Conservation (phyloP, 2,888 invertebrate species). For the Nemapogon koenigi region DNA sequence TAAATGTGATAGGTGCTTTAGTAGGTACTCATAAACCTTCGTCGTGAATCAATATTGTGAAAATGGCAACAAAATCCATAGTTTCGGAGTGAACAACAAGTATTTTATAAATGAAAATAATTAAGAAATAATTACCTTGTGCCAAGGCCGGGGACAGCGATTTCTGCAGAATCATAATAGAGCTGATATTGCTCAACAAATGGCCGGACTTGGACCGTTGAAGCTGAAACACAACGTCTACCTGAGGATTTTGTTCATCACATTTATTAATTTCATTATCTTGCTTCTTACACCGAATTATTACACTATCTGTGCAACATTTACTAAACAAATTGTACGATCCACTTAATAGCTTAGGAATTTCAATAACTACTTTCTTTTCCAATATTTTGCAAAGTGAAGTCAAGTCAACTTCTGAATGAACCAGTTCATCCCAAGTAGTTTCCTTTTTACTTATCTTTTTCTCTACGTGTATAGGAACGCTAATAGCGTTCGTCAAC, state of each 20-base stretch:
- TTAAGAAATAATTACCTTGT: no score
- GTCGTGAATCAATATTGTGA: no score
- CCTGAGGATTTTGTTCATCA: conserved; percentile 22
- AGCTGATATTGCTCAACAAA: conserved; percentile 35
- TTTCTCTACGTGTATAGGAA: conserved; percentile 34
- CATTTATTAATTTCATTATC: background rate
- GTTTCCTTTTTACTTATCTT: conserved; percentile 24
- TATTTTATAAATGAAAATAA: no score
- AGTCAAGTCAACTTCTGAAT: conserved; percentile 44
- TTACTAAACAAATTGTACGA: conserved; percentile 36
- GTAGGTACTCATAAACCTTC: no score
- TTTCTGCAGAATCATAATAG: conserved; percentile 37
- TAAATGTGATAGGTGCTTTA: no score
- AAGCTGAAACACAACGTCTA: conserved; percentile 38
- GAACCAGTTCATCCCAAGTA: conserved; percentile 41
- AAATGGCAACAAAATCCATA: no score
- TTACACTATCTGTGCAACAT: conserved; percentile 31
- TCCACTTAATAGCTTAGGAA: conserved; percentile 40
- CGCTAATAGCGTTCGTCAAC: conserved; percentile 34
- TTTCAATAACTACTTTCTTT: conserved; percentile 41
- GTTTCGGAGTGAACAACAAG: no score
- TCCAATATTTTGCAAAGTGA: conserved; percentile 43
- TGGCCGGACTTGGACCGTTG: conserved; percentile 33
- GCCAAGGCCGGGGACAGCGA: conserved; percentile 3
- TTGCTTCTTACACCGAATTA: conserved; percentile 1